These are phyloP conservation scores for Uria lomvia DNA, from an alignment of 2,113 vertebrate species.

Conservation along the genomic window DNA sequence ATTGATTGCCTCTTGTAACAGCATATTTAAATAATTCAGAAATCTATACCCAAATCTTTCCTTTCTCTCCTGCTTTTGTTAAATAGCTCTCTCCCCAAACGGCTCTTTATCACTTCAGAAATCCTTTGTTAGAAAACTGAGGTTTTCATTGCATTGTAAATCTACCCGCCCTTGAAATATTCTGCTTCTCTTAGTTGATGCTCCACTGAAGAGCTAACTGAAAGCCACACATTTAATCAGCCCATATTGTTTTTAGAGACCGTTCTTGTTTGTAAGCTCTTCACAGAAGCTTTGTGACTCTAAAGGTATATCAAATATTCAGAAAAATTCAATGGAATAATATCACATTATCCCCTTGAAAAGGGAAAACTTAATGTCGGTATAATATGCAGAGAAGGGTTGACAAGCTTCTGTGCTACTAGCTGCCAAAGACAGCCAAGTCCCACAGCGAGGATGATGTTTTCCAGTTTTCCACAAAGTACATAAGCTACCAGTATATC, in stretches of 20 bases:
- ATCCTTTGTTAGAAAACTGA: background rate
- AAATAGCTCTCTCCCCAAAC: background rate
- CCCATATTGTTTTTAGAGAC: background rate
- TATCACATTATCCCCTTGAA: background rate
- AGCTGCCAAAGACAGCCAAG: background rate
- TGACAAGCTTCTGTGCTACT: background rate
- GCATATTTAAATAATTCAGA: background rate
- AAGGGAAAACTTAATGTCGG: background rate
- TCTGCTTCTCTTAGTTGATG: background rate
- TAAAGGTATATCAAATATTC: background rate
- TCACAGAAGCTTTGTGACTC: background rate
- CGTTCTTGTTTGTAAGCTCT: background rate
- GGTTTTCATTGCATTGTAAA: background rate
- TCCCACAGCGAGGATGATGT: background rate
- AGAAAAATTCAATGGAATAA: background rate
- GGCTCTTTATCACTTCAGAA: background rate
- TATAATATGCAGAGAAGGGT: background rate
- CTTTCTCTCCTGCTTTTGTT: background rate
- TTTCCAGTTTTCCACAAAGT: background rate
- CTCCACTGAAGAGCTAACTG: background rate
- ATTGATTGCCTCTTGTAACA: background rate
- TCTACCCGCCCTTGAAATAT: background rate
- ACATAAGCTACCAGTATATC: accelerated
- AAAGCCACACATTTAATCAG: background rate
- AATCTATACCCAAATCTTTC: background rate